These are phyloP conservation scores for Dendrocincla fuliginosa DNA, from an alignment of 2,797 vertebrate species.

Conservation along the genomic window DNA sequence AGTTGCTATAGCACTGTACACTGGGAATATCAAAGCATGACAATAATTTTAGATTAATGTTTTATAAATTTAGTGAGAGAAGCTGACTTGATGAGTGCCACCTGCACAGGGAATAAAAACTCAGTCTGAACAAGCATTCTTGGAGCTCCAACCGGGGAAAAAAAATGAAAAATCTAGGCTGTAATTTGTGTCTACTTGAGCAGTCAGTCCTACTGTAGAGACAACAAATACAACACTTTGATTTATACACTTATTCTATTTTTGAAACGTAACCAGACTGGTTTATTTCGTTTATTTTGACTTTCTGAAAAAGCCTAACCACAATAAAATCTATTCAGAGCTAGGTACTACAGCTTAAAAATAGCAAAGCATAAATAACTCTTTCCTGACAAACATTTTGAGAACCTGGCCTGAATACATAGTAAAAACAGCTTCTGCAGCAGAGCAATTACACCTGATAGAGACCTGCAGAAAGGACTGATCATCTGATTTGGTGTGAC, in stretches of 20 bases:
- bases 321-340: constrained; percentile 52
- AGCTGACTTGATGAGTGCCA: background rate
- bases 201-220: background rate
- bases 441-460: background rate
- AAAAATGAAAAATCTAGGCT: background rate
- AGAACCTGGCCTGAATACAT: background rate
- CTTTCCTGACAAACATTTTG: constrained; percentile 16
- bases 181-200: constrained; percentile 8
- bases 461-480: background rate
- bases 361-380: constrained; percentile 40
- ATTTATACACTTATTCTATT: constrained; percentile 36
- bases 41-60: background rate
- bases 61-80: background rate
- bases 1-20: background rate
- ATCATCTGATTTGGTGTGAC: background rate
- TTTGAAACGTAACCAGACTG: constrained; percentile 57
- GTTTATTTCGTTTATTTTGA: constrained; percentile 63
- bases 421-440: background rate
- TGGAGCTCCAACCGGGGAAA: background rate
- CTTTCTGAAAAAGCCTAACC: constrained; percentile 59
- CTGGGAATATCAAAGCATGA: background rate
- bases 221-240: constrained; percentile 45
- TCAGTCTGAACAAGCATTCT: background rate
- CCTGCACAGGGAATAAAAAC: background rate
- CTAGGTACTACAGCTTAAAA: constrained; percentile 26